Evolutionary conservation across 2,113 vertebrate species (phyloP), one percentile per base, ranked within the genome.

Genomic region (Pollachius pollachius): DNA sequence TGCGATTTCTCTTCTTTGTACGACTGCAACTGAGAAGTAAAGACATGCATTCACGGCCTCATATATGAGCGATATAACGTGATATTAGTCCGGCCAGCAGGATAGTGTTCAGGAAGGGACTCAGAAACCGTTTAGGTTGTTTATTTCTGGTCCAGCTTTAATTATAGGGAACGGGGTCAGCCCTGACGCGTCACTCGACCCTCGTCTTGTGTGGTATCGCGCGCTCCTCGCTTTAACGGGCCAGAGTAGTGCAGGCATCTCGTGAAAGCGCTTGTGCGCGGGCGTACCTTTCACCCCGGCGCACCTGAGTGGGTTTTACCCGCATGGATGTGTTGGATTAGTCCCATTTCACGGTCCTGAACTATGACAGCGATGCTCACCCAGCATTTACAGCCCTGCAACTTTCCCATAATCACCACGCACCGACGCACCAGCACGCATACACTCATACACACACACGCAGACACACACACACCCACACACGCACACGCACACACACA

Each of bases 161-260:
- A 86, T 81, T 82, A 83, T 85, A 89, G 84, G 72, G 75, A 0
- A 21, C 57, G 74, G 76, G 89, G 87, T 88, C 86, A 90, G 66
- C 75, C 75, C 58, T 41, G 5, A 52, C 64, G 80, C 73, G 65
- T 15, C 48, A 62, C 21, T 71, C 74, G 88, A 88, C 83, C 64
- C 66, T 87, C 90, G 86, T 79, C 85, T 73, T 91, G 89, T 91
- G 90, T 92, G 90, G 90, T 82, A 87, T 82, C 74, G 84, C 72
- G 69, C 76, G 9, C 41, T 48, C 41, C 41, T 48, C 41, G 59
- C 68, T 72, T 69, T 52, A 81, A 74, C 72, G 71, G 67, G 77
- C 86, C 74, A 89, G 87, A 89, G 86, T 89, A 89, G 87, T 74
- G 80, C 81, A n/a, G 82, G 73, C 76, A 84, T 82, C 68, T 81